phyloP scores from a whole-genome alignment of 2,797 vertebrate species.

The Pseudotriccus pelzelni region DNA sequence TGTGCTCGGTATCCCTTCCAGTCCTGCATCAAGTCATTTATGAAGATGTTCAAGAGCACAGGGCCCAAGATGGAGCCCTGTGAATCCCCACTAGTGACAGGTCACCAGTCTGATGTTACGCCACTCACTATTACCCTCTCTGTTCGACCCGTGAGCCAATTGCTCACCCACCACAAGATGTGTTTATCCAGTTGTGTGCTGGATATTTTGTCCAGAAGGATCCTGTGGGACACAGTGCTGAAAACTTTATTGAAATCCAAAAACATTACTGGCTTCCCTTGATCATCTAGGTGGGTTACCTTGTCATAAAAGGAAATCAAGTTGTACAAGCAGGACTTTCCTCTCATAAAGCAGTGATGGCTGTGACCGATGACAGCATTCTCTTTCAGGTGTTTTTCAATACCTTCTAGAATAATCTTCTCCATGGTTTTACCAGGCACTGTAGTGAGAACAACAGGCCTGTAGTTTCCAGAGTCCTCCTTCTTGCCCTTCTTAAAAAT shows the following conservation, averaged over 20 bases:
- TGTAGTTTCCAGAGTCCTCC: neutral
- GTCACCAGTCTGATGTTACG: neutral
- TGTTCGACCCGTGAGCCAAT: neutral
- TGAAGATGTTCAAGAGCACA: neutral
- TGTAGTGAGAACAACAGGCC: neutral
- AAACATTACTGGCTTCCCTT: neutral
- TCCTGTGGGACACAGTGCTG: neutral
- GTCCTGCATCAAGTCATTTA: neutral
- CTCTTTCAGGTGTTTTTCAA: neutral
- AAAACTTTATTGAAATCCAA: neutral
- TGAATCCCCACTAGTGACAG: neutral
- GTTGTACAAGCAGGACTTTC: neutral
- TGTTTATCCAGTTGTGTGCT: neutral
- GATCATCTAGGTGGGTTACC: neutral
- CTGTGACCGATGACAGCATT: neutral
- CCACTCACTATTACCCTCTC: neutral
- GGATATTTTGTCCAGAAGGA: neutral
- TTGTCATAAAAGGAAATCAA: neutral
- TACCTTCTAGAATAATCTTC: neutral
- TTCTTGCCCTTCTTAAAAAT: neutral
- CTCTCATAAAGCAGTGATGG: neutral
- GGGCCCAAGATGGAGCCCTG: neutral
- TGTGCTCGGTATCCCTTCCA: neutral
- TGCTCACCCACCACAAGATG: neutral
- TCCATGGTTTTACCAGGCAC: neutral